Evolutionary conservation across 2,113 vertebrate genomes (phyloP).

Genomic region (Tichodroma muraria): DNA sequence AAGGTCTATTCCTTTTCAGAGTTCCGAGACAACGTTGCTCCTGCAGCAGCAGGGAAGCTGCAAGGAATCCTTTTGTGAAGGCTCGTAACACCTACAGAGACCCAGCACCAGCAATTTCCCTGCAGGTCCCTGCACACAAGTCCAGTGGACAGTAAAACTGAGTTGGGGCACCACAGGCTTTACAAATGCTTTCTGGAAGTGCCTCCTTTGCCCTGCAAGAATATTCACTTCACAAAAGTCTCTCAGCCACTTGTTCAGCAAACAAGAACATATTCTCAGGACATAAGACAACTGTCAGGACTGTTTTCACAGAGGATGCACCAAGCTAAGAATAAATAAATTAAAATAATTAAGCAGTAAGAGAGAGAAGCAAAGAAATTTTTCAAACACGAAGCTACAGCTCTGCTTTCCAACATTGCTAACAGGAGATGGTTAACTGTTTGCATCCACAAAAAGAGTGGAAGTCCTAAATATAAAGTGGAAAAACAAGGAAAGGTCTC

Average conservation of each 20-base stretch:
- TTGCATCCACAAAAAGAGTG: not conserved
- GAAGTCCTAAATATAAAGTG: accelerated
- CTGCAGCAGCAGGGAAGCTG: not conserved
- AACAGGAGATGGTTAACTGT: not conserved
- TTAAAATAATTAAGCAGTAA: not conserved
- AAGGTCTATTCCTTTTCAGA: not conserved
- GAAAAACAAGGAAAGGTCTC: accelerated
- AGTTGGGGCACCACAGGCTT: not conserved
- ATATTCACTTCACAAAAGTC: not conserved
- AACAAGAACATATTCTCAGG: not conserved
- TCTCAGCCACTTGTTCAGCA: not conserved
- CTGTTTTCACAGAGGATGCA: not conserved
- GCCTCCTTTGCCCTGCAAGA: not conserved
- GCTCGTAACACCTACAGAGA: not conserved
- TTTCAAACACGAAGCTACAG: not conserved
- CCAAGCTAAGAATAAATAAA: not conserved
- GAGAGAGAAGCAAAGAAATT: not conserved
- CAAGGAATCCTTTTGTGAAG: not conserved
- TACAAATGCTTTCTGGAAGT: not conserved
- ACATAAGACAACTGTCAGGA: not conserved
- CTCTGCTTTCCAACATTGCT: not conserved
- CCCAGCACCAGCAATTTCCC: not conserved
- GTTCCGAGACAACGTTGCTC: not conserved
- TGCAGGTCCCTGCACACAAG: not conserved
- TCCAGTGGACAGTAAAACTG: accelerated